Base-by-base conservation (phyloP, 2,888 invertebrate genomes). In the Agonopterix arenella region DNA sequence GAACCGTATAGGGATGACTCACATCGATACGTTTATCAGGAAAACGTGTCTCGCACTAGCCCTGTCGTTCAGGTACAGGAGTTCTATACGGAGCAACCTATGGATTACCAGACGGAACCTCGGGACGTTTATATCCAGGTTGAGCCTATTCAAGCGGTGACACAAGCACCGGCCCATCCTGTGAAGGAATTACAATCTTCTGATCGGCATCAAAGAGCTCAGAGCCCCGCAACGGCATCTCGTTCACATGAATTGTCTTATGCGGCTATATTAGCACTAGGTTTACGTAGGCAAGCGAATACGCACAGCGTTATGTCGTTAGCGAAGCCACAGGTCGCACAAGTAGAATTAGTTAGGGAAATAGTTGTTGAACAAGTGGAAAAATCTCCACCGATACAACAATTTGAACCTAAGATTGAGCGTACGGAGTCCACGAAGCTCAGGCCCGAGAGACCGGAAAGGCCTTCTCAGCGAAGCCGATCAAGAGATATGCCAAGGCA, bases 221-320 rank as follows among this genome's bases (percentile, higher is more conserved):
- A 62, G 1, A 85, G 84, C 55, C 80, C 82, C 2, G 61, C 67
- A 2, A 53, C 63, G 2, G 71, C 61, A 55, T 58, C 62, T 51
- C 74, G 76, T 36, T 94, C 62, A 82, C 93, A 70, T 91, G 95
- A 90, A 55, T 89, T 93, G 63, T 93, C 94, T 0, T 94, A 94
- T 69, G 94, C 94, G 2, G 92, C 93, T 80, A 93, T 93, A 68
- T 82, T 94, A 62, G 92, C 93, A 42, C 91, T 93, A 56, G 94
- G 94, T 38, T 84, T 93, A 44, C 80, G 81, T 10, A 82, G 73
- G 52, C 82, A 80, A 50, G 59, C 72, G 0, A 72, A 66, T 49
- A 64, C 62, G 40, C 75, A 76, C 53, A 70, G 61, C 49, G 66
- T 82, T 47, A 70, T 68, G 7, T 55, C 71, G 11, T 64, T 82